phyloP scores from a whole-genome alignment of 2,888 invertebrate species.

The Anthrax anthrax region DNA sequence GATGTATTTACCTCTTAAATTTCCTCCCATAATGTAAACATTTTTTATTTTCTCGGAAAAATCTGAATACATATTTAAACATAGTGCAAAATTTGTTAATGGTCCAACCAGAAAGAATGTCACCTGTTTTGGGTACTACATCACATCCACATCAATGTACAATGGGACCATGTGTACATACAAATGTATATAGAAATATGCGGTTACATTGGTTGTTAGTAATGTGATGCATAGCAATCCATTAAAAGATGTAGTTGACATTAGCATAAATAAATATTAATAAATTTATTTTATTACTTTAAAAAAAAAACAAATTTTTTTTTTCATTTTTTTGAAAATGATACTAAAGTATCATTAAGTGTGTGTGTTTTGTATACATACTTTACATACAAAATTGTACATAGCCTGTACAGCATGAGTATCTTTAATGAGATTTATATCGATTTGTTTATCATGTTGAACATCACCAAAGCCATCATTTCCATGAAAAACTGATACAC shows the following conservation, averaged over 20 bases:
- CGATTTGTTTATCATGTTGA: slow-evolving; percentile 32
- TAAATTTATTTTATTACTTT: no score
- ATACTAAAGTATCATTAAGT: no score
- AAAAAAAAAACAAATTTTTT: no score
- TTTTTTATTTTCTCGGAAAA: slow-evolving; percentile 49
- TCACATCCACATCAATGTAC: no score
- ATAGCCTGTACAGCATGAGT: slow-evolving; percentile 47
- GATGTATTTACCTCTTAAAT: slow-evolving; percentile 44
- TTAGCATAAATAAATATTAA: no score
- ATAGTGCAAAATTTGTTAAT: slow-evolving; percentile 65
- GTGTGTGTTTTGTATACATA: slow-evolving; percentile 19
- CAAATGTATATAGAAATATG: no score
- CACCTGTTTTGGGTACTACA: slow-evolving; percentile 38
- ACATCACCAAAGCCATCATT: slow-evolving; percentile 58
- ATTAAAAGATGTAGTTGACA: no score
- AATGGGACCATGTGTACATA: no score
- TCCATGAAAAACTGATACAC: slow-evolving; percentile 41
- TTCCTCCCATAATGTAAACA: slow-evolving; percentile 67
- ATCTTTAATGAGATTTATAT: slow-evolving; percentile 34
- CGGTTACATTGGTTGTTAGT: no score
- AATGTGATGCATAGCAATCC: no score
- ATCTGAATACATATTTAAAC: slow-evolving; percentile 50
- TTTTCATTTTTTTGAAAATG: no score
- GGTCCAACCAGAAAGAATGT: slow-evolving; percentile 55
- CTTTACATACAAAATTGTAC: slow-evolving; percentile 42